phyloP scores from a whole-genome alignment of 2,797 vertebrate genomes.

The Cossypha dichroa region DNA sequence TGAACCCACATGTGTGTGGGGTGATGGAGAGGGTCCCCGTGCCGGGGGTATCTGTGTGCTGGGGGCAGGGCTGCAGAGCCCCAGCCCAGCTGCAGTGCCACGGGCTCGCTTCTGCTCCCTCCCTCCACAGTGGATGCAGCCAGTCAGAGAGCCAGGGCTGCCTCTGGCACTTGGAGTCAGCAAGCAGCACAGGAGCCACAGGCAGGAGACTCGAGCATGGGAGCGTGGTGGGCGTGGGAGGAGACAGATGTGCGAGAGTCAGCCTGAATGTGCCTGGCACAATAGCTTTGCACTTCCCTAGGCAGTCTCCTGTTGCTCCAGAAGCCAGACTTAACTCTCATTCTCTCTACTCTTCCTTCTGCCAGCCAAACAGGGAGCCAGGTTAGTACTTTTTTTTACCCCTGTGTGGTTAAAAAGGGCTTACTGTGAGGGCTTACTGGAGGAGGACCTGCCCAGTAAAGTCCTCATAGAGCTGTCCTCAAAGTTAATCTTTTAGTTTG shows the following conservation, averaged over 20 bases:
- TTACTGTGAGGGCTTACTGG: neutral
- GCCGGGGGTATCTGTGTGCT: accelerated
- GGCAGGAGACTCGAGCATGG: accelerated
- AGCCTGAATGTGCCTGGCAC: neutral
- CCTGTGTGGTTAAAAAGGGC: neutral
- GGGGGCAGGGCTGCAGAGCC: accelerated
- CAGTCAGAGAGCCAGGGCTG: neutral
- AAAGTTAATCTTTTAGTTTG: neutral
- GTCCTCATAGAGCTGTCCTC: neutral
- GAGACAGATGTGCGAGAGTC: accelerated
- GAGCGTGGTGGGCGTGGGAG: neutral
- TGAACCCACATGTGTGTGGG: neutral
- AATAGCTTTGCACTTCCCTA: neutral
- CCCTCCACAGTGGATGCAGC: neutral
- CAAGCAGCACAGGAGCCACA: neutral
- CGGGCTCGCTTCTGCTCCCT: neutral
- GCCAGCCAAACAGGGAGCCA: neutral
- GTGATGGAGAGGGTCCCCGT: neutral
- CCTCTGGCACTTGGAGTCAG: accelerated
- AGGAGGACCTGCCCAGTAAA: neutral
- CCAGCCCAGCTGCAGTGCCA: accelerated
- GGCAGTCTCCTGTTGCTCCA: neutral
- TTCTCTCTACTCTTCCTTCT: neutral
- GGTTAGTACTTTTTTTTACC: neutral
- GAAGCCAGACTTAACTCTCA: neutral